Base-by-base conservation (phyloP, 2,113 vertebrate genomes). In the Passerina amoena region DNA sequence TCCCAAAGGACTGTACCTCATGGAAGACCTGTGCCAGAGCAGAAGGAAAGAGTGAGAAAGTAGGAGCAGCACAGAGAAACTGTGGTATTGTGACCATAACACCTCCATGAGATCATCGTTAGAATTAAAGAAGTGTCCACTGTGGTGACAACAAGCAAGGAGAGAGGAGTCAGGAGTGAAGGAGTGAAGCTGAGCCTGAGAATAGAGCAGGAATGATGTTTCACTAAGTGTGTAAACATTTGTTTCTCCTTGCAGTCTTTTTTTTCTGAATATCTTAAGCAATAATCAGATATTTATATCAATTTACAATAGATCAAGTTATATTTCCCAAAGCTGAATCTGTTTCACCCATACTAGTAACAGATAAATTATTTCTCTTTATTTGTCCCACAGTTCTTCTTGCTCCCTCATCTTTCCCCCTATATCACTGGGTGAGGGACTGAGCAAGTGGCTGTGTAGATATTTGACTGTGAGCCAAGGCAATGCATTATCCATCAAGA, bases 401-500 rank as follows among this genome's bases (percentile, higher is more conserved):
- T 4, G 0, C 4, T 81, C n/a, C 66, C 47, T 89, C 51, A 59
- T 89, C 61, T 56, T 24, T 10, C 16, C 10, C 7, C 6, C 10
- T 10, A 1, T 40, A 35, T 27, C 33, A 51, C 14, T 37, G 45
- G 2, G 3, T 11, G 8, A 5, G 18, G 20, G 11, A 72, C 16
- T 44, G 31, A 86, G 14, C 38, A 76, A 66, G 35, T 35, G 28
- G 6, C 28, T 91, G 20, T 70, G 59, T 77, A 60, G 33, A 76
- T 89, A 50, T 33, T 37, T 75, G 61, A 61, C 56, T 68, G 12
- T 2, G 1, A 89, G 77, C 65, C 77, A 95, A 89, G 69, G 35
- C 60, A 84, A 68, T 64, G 33, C 28, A 75, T 76, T 94, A 93
- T 93, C 78, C 70, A 88, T 91, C 92, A 96, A 90, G 37, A 95